phyloP scores from a whole-genome alignment of 30 jellyfish, hydroid and myxozoan species.

The Chrysaora quinquecirrha region DNA sequence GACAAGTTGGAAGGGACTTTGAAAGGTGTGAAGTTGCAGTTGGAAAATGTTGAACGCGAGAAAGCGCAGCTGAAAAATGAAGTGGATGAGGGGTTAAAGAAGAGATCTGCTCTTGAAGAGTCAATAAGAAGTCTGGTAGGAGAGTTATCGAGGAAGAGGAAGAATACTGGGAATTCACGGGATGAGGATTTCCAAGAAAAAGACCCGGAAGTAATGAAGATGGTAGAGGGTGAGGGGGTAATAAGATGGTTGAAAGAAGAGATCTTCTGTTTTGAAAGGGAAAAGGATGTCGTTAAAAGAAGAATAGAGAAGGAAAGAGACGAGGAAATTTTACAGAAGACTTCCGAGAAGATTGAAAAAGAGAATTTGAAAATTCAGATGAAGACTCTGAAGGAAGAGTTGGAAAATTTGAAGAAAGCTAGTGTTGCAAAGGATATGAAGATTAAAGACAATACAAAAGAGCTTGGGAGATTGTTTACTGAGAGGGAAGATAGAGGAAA shows the following conservation, averaged over 20 bases:
- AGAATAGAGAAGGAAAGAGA: constrained; percentile 36
- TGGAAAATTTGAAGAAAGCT: constrained; percentile 10
- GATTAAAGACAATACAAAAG: background rate
- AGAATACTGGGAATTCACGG: constrained; percentile 36
- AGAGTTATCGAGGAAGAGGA: constrained; percentile 17
- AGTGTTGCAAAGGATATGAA: background rate
- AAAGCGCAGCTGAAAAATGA: constrained; percentile 14
- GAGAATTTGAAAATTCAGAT: constrained; percentile 40
- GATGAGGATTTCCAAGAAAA: constrained; percentile 13
- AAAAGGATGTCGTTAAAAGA: constrained; percentile 29
- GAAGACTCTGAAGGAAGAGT: constrained; percentile 35
- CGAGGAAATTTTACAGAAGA: constrained; percentile 39
- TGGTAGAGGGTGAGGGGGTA: constrained; percentile 9
- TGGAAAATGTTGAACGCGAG: constrained; percentile 38
- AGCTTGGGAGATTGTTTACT: constrained; percentile 25
- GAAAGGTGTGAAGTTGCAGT: constrained; percentile 32
- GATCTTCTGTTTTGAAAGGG: constrained; percentile 35
- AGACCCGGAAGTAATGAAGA: background rate
- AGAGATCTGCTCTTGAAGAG: constrained; percentile 18
- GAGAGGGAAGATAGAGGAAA: constrained; percentile 41
- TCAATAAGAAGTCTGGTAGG: background rate
- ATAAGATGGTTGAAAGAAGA: constrained; percentile 35
- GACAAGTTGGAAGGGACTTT: constrained; percentile 41
- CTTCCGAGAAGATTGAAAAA: constrained; percentile 53
- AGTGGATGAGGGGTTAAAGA: constrained; percentile 24